Evolutionary conservation across 2,113 vertebrate genomes (phyloP).

Genomic region (Hemichromis elongatus): DNA sequence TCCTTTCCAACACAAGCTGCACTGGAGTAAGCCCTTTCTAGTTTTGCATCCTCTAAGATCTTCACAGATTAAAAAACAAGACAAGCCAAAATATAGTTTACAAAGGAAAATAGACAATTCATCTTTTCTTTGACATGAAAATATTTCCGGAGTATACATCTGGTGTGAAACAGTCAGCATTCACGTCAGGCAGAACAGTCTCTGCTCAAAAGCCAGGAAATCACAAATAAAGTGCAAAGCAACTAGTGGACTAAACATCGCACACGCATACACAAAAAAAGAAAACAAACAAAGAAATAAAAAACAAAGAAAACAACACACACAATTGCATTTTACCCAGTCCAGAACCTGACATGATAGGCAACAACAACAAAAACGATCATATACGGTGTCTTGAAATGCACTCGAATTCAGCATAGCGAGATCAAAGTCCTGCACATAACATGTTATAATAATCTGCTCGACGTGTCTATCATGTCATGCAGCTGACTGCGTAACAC

Average conservation of each 20-base stretch:
- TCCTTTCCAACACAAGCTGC: slow-evolving; percentile 63
- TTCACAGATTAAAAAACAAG: slow-evolving; percentile 30
- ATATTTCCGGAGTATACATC: slow-evolving; percentile 47
- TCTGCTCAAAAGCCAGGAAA: slow-evolving; percentile 60
- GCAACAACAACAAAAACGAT: slow-evolving; percentile 24
- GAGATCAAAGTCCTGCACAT: slow-evolving; percentile 21
- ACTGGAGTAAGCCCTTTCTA: slow-evolving; percentile 72
- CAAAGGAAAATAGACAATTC: slow-evolving; percentile 64
- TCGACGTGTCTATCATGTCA: slow-evolving; percentile 34
- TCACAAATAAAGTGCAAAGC: slow-evolving; percentile 72
- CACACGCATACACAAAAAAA: slow-evolving; percentile 9
- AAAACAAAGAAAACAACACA: fast-evolving
- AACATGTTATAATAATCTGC: slow-evolving; percentile 5
- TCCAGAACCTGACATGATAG: slow-evolving; percentile 44
- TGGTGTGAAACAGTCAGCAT: slow-evolving; percentile 70
- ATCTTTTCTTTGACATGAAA: slow-evolving; percentile 64
- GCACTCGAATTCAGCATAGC: slow-evolving; percentile 23
- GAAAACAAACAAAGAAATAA: not conserved
- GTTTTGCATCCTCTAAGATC: slow-evolving; percentile 65
- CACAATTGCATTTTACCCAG: slow-evolving; percentile 22
- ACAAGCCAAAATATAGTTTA: slow-evolving; percentile 54
- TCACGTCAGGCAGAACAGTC: slow-evolving; percentile 67
- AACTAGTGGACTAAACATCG: slow-evolving; percentile 61
- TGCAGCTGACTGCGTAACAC: slow-evolving; percentile 36
- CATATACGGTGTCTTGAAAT: slow-evolving; percentile 14